Conservation (phyloP, 2,797 vertebrate species). For the Threskiornis aethiopicus region DNA sequence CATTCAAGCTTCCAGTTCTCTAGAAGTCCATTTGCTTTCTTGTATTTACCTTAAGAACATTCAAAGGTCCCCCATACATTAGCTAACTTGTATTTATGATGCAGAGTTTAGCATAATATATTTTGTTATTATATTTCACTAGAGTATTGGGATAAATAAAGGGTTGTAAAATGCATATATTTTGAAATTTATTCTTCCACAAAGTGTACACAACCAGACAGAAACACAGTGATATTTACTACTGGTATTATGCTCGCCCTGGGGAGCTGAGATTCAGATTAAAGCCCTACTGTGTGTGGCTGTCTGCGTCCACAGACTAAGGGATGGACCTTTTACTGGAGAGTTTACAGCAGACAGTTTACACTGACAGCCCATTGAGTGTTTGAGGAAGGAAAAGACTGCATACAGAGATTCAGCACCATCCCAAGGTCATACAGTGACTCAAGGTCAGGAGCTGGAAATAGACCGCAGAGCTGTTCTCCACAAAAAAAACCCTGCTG, state of each 20-base stretch:
- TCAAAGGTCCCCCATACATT: background rate
- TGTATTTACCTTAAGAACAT: background rate
- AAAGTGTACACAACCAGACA: background rate
- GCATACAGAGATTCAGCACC: background rate
- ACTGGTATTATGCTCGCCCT: fast-evolving
- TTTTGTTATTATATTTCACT: background rate
- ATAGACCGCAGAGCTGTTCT: background rate
- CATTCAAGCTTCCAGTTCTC: background rate
- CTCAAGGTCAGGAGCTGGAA: background rate
- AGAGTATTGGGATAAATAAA: background rate
- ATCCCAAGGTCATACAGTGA: background rate
- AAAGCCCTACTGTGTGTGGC: background rate
- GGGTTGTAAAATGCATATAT: background rate
- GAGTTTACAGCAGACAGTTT: background rate
- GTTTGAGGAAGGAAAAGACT: background rate
- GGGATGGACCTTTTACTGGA: background rate
- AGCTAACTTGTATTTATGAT: background rate
- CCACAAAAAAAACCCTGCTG: background rate
- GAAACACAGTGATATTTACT: background rate
- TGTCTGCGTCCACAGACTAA: background rate
- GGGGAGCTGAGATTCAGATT: background rate
- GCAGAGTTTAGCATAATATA: background rate
- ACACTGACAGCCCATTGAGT: background rate
- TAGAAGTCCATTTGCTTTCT: background rate
- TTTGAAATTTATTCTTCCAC: background rate